phyloP scores from a whole-genome alignment of 2,797 vertebrate genomes.

The Rhinichthys osculus region DNA sequence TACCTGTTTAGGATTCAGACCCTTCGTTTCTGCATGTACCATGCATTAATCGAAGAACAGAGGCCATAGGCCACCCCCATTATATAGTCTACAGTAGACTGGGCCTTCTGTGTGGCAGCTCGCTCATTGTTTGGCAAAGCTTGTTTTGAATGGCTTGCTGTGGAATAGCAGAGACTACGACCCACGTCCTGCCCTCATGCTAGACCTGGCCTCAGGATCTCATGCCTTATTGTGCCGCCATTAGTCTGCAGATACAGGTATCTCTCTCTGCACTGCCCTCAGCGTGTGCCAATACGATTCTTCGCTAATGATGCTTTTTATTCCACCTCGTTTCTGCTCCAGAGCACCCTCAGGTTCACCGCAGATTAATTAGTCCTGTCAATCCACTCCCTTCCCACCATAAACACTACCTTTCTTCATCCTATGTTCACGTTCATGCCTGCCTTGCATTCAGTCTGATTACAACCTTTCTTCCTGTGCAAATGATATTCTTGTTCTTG shows the following conservation, averaged over 20 bases:
- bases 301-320: conserved; percentile 46
- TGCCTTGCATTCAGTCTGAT: neutral
- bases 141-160: neutral
- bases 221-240: conserved; percentile 20
- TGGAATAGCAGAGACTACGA: neutral
- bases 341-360: conserved; percentile 31
- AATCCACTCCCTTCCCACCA: conserved; percentile 10
- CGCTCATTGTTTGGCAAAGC: neutral
- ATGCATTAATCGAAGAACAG: conserved; percentile 18
- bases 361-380: conserved; percentile 46
- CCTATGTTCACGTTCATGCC: neutral
- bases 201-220: conserved; percentile 22
- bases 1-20: conserved; percentile 11
- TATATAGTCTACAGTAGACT: conserved; percentile 7
- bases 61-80: conserved; percentile 21
- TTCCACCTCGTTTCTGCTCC: conserved; percentile 34
- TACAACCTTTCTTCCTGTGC: neutral
- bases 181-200: conserved; percentile 22
- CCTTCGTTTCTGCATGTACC: neutral
- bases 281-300: neutral
- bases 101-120: neutral
- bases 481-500: neutral
- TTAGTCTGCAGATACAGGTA: conserved; percentile 35
- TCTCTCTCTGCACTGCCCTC: conserved; percentile 17
- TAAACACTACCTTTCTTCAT: neutral